These are phyloP conservation scores for Euzophera pinguis DNA, from an alignment of 2,888 invertebrate genomes.

Conservation along the genomic window DNA sequence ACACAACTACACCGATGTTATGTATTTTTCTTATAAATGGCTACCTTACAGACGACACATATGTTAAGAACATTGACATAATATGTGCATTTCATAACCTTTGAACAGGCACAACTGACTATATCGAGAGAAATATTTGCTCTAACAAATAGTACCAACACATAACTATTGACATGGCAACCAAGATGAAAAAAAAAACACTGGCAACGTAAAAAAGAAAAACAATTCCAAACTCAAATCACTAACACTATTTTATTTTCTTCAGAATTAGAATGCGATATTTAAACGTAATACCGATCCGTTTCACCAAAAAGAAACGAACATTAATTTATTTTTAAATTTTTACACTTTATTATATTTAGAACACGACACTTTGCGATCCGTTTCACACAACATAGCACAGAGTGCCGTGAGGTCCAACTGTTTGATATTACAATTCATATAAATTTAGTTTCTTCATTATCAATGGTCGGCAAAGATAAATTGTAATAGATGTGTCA, in stretches of 20 bases:
- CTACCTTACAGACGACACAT: too few relatives aligned
- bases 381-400: constrained; percentile 2
- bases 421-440: constrained; percentile 15
- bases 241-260: background rate
- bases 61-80: too few relatives aligned
- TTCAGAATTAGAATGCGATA: background rate
- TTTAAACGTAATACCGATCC: background rate
- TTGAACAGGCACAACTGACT: background rate
- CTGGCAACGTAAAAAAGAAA: background rate
- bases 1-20: too few relatives aligned
- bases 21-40: too few relatives aligned
- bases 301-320: background rate
- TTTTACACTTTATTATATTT: background rate
- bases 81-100: background rate
- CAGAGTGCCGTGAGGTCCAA: background rate
- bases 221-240: background rate
- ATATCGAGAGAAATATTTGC: background rate
- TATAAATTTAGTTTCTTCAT: constrained; percentile 20
- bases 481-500: background rate
- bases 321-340: background rate
- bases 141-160: background rate
- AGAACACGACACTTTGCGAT: background rate
- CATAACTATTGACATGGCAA: background rate
- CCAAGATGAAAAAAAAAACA: background rate
- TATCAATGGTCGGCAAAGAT: constrained; percentile 19